phyloP scores from a whole-genome alignment of 1,140 invertebrate species.

The Araneus ventricosus region DNA sequence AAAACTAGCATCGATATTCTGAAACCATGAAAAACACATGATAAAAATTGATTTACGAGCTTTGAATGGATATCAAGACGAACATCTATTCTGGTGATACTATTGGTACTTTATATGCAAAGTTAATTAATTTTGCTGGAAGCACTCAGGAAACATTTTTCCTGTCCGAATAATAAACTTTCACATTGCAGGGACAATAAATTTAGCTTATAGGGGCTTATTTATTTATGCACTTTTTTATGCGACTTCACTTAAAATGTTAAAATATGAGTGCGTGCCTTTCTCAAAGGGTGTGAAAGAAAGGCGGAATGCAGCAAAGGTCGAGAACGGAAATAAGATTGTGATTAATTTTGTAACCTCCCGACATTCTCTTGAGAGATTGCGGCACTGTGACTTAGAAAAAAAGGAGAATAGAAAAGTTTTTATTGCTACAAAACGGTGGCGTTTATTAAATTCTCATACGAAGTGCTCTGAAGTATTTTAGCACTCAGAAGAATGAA shows the following conservation, averaged over 20 bases:
- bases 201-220: constrained; percentile 1
- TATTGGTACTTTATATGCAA: too few relatives aligned
- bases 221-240: neutral
- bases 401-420: too few relatives aligned
- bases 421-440: neutral
- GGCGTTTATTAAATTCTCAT: neutral
- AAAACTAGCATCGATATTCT: too few relatives aligned
- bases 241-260: too few relatives aligned
- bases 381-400: neutral
- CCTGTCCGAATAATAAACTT: neutral
- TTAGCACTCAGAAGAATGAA: neutral
- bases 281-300: neutral
- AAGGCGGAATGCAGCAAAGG: neutral
- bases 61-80: too few relatives aligned
- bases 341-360: constrained; percentile 37
- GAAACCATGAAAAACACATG: too few relatives aligned
- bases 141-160: neutral
- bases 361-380: neutral
- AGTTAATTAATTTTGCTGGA: too few relatives aligned
- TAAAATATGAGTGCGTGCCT: neutral
- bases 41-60: too few relatives aligned
- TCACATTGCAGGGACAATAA: neutral
- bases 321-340: constrained; percentile 33
- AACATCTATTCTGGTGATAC: too few relatives aligned
- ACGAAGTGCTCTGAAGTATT: neutral